phyloP scores from a whole-genome alignment of 2,888 invertebrate genomes.

The Parthenolecanium corni region DNA sequence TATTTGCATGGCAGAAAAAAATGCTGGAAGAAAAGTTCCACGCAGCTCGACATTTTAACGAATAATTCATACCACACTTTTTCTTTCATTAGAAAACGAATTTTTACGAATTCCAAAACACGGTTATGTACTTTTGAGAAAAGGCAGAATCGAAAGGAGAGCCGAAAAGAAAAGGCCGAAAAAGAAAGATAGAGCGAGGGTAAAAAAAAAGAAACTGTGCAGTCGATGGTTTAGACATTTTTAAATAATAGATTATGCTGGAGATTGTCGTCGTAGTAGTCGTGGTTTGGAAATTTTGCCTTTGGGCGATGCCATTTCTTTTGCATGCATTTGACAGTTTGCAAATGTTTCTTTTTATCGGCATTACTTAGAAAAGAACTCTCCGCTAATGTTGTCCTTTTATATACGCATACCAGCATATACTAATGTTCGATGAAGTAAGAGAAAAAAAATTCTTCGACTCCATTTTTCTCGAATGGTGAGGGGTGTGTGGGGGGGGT shows the following conservation, averaged over 20 bases:
- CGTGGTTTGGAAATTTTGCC: conserved; percentile 27
- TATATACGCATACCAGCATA: conserved; percentile 1
- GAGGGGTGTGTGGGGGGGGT: no score
- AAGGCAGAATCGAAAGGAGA: not conserved
- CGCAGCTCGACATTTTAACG: conserved; percentile 13
- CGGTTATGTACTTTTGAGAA: conserved; percentile 25
- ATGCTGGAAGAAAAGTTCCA: no score
- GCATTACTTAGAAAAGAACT: conserved; percentile 21
- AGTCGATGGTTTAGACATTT: conserved; percentile 27
- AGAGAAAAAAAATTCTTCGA: no score
- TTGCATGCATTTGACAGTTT: conserved; percentile 32
- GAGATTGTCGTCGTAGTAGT: conserved; percentile 23
- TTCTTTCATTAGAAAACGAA: conserved; percentile 22
- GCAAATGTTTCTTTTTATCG: conserved; percentile 31
- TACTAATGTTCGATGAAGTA: no score
- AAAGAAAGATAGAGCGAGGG: not conserved
- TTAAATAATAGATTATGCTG: conserved; percentile 28
- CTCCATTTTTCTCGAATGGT: no score
- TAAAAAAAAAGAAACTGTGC: conserved; percentile 7
- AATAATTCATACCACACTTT: conserved; percentile 22
- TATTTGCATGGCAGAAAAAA: no score
- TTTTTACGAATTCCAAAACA: conserved; percentile 26
- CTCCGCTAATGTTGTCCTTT: conserved; percentile 20
- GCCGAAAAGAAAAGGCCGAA: not conserved
- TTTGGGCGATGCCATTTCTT: conserved; percentile 28